A percentile compares a stretch with the other conserved stretches of the same genome.
Conservation (phyloP, 1,140 invertebrate species). For the Drosophila punjabiensis region DNA sequence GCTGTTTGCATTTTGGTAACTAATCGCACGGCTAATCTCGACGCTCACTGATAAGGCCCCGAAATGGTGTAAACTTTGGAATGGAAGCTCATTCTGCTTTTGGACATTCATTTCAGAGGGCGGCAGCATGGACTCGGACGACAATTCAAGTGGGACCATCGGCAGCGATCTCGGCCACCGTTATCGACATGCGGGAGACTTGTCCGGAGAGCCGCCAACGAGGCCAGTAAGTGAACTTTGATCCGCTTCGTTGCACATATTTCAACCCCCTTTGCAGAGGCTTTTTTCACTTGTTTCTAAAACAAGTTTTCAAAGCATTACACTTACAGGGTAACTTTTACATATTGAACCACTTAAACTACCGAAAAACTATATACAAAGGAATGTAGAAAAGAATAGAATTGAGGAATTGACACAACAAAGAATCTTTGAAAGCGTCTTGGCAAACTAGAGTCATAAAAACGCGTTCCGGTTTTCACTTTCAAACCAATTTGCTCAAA, state of each 20-base stretch:
- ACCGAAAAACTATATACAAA: background rate
- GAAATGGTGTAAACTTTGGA: slow-evolving; percentile 68
- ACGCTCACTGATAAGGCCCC: slow-evolving; percentile 52
- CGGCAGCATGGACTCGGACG: slow-evolving; percentile 57
- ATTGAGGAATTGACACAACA: background rate
- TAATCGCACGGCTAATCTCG: slow-evolving; percentile 64
- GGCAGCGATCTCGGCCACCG: slow-evolving; percentile 61
- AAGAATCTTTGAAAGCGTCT: background rate
- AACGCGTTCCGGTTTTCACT: slow-evolving; percentile 9
- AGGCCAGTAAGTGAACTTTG: slow-evolving; percentile 73
- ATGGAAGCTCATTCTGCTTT: slow-evolving; percentile 51
- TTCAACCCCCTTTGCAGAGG: background rate
- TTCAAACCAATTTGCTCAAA: background rate
- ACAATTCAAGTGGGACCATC: slow-evolving; percentile 46
- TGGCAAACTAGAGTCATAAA: background rate
- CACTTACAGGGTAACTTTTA: background rate
- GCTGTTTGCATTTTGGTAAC: slow-evolving; percentile 29
- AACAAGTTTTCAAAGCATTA: background rate
- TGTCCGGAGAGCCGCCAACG: slow-evolving; percentile 73
- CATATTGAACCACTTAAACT: background rate
- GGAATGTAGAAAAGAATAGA: background rate
- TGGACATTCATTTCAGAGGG: slow-evolving; percentile 41
- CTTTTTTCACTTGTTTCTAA: background rate
- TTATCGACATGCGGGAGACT: slow-evolving; percentile 78
- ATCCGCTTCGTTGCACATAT: slow-evolving; percentile 22